Base-by-base conservation (phyloP, 2,113 vertebrate genomes). In the Junco hyemalis region DNA sequence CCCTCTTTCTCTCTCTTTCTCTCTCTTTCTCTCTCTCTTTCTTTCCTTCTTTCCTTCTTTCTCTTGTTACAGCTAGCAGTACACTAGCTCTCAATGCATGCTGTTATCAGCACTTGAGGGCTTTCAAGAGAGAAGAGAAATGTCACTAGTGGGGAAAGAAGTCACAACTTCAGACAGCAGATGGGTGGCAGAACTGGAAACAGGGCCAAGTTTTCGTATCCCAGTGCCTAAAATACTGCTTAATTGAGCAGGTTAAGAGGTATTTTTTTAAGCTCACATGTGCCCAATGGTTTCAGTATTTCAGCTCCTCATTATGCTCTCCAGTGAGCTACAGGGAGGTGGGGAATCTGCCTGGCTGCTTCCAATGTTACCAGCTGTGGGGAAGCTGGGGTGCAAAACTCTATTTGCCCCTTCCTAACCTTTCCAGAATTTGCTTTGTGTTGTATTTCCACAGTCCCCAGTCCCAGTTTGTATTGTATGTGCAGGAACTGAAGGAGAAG, bases 291-390 rank as follows among this genome's bases (percentile, higher is more conserved):
- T 38, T 72, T 68, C 38, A 29, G 15, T 21, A 36, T 23, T 93
- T 48, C 36, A 63, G 16, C 45, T 73, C 24, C 68, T 63, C 2
- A 2, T 83, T 36, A 35, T 3, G 8, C 29, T 69, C 19, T 59
- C 63, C 44, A 18, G 35, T 1, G 4, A 44, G 20, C 21, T 57
- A 11, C 21, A 22, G 35, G 17, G n/a, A 60, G 11, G 26, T 28
- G 15, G 26, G 50, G 51, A 29, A 31, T 28, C 21, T 78, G 9
- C 12, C 25, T 20, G 21, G 44, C 25, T 60, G 44, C 33, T 2
- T 8, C 5, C 3, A 29, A 20, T 60, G 20, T 36, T 47, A 31
- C 44, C 2, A 4, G 45, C 35, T 35, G 12, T 1, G 0, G 38
- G 44, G 33, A 82, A 45, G 7, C 7, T 1, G 5, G 45, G 33